Percentiles rank a stretch among this genome's conserved stretches.
These are phyloP conservation scores for Metacarcinus magister DNA, from an alignment of 2,888 invertebrate species.

Conservation along the genomic window DNA sequence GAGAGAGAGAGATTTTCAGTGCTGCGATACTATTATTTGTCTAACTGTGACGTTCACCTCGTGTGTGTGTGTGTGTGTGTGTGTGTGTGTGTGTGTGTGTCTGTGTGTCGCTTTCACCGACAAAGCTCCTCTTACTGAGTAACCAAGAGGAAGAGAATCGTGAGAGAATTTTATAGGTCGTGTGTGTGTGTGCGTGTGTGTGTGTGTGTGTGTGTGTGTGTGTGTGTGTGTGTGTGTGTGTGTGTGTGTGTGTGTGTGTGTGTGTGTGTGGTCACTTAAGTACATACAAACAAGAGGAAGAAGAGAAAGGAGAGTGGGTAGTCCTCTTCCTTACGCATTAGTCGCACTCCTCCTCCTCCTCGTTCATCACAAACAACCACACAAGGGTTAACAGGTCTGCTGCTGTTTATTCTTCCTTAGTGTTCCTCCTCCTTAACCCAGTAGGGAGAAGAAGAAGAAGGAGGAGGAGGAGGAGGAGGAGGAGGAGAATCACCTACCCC, in stretches of 20 bases:
- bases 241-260: neutral
- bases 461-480: too few species aligned
- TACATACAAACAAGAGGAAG: neutral
- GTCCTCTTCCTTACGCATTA: neutral
- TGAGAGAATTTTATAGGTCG: neutral
- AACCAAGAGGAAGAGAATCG: neutral
- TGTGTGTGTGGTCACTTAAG: neutral
- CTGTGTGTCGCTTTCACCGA: neutral
- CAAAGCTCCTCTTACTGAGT: neutral
- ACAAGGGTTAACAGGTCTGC: too few species aligned
- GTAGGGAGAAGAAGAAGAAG: too few species aligned
- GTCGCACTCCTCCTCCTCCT: neutral
- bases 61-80: too few species aligned
- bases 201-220: neutral
- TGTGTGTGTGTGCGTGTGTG: neutral
- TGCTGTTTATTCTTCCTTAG: neutral
- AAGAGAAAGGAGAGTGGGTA: neutral
- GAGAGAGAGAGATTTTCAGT: neutral
- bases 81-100: slow-evolving; percentile 4
- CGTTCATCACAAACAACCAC: neutral
- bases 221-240: too few species aligned
- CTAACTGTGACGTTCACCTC: too few species aligned
- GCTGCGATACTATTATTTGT: neutral
- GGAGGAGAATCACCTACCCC: neutral
- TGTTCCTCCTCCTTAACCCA: neutral